Evolutionary conservation across 2,113 vertebrate genomes (phyloP).

Genomic region (Hydrolagus affinis): DNA sequence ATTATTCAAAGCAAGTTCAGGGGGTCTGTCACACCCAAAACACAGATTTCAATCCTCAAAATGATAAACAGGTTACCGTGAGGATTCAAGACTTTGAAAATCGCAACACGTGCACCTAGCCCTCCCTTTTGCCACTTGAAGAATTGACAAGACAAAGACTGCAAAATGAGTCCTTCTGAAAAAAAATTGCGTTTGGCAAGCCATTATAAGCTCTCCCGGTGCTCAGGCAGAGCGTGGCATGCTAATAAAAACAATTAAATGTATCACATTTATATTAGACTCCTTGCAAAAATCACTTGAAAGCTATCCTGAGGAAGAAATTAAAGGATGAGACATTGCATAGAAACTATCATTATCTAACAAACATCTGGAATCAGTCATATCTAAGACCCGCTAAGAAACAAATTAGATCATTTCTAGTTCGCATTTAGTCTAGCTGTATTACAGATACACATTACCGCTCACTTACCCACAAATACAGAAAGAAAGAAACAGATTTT

Average conservation of each 20-base stretch:
- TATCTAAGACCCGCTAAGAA: not conserved
- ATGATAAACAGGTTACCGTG: conserved; percentile 3
- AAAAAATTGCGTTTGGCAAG: conserved; percentile 13
- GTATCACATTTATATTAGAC: conserved; percentile 17
- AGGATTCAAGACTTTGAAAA: not conserved
- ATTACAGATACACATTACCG: not conserved
- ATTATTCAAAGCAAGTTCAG: not conserved
- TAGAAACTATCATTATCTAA: conserved; percentile 24
- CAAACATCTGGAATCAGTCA: conserved; percentile 24
- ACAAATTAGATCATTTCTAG: not conserved
- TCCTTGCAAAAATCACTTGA: conserved; percentile 10
- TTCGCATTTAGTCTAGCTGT: not conserved
- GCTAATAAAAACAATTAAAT: not conserved
- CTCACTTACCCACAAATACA: not conserved
- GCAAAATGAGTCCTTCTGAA: not conserved
- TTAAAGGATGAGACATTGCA: conserved; percentile 23
- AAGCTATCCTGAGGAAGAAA: conserved; percentile 25
- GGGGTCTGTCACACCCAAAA: not conserved
- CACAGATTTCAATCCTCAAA: conserved; percentile 14
- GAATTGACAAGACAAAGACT: not conserved
- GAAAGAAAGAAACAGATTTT: not conserved
- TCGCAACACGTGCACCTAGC: not conserved
- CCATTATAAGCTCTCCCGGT: not conserved
- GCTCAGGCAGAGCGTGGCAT: not conserved
- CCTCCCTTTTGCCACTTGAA: not conserved